These are phyloP conservation scores for Eidolon dupreanum DNA, from an alignment of 2,797 vertebrate genomes.

Conservation along the genomic window DNA sequence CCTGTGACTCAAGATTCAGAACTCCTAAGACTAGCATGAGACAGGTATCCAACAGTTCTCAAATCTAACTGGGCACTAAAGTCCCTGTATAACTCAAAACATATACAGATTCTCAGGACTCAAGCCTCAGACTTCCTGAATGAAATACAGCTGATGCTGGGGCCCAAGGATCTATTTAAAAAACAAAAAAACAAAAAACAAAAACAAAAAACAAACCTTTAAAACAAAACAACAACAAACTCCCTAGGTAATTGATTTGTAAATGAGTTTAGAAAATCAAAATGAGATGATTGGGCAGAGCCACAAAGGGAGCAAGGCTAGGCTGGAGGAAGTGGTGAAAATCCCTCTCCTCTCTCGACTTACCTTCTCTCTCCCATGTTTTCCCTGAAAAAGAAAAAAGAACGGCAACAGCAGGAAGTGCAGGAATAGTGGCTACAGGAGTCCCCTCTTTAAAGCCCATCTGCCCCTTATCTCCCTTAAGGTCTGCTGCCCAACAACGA, in stretches of 20 bases:
- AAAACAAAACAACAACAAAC: background rate
- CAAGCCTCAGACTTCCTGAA: background rate
- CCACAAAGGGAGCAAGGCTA: background rate
- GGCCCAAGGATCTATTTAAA: background rate
- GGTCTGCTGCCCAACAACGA: background rate
- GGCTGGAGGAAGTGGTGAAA: background rate
- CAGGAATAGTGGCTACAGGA: background rate
- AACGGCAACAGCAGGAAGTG: background rate
- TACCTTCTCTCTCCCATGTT: background rate
- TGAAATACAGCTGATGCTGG: background rate
- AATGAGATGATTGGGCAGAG: background rate
- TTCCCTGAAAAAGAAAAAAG: background rate
- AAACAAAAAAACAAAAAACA: background rate
- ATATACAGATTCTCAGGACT: background rate
- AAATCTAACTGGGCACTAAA: background rate
- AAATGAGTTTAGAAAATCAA: background rate
- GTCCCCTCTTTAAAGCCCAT: background rate
- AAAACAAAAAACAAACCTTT: no score
- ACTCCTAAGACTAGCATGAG: background rate
- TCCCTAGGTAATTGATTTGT: background rate
- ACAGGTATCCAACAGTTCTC: background rate
- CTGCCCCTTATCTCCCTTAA: background rate
- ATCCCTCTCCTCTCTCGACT: background rate
- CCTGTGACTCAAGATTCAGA: background rate
- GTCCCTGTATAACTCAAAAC: constrained; percentile 10